Evolutionary conservation across 2,888 invertebrate species (phyloP).

Genomic region (Deladenus siricidicola): DNA sequence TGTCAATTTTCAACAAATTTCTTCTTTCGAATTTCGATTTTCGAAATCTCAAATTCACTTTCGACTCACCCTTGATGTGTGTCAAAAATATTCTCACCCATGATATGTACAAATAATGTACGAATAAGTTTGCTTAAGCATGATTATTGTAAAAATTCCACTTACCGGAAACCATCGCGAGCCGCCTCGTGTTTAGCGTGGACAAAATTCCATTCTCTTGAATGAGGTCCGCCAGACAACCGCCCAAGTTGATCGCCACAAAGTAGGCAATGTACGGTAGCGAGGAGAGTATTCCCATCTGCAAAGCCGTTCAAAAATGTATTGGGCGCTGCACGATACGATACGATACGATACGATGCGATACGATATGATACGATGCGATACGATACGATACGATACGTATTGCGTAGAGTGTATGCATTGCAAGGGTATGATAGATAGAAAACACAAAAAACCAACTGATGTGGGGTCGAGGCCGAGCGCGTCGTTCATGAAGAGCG

Average conservation of each 20-base stretch:
- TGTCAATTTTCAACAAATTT: no score
- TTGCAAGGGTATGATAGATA: no score
- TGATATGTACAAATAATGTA: not conserved
- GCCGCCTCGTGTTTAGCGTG: constrained; percentile 49
- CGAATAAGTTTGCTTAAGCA: not conserved
- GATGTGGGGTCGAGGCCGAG: constrained; percentile 48
- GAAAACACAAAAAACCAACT: constrained; percentile 20
- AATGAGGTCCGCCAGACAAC: constrained; percentile 46
- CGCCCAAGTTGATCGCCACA: constrained; percentile 49
- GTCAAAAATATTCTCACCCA: no score
- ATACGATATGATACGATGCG: no score
- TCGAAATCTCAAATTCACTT: no score
- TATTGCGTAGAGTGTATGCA: no score
- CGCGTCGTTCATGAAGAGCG: constrained; percentile 54
- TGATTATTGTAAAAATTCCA: not conserved
- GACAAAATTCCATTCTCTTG: constrained; percentile 36
- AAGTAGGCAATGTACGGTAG: constrained; percentile 53
- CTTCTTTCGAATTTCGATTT: no score
- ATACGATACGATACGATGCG: no score
- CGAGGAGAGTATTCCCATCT: constrained; percentile 52
- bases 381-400: no score
- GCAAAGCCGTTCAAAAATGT: no score
- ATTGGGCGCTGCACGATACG: no score
- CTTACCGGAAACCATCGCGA: constrained; percentile 50
- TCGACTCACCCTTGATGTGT: no score